Base-by-base conservation (phyloP, 2,888 invertebrate species). In the Ochropleura plecta region DNA sequence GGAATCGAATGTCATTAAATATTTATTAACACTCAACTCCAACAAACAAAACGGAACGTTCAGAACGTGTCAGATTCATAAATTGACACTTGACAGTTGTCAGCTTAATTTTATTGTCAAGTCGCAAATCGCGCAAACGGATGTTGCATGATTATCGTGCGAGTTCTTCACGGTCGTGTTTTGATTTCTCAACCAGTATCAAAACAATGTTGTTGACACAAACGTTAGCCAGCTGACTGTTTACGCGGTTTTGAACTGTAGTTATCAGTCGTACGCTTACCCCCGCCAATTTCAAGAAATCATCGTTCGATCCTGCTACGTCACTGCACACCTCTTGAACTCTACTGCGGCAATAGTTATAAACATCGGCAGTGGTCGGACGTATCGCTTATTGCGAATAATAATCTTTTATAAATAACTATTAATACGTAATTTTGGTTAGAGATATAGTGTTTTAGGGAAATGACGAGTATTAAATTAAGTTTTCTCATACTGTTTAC, bases 401-500 rank as follows among this genome's bases (percentile, higher is more conserved):
- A 71, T n/a, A 82, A 49, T 12, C 40, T 68, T 68, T 65, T 42
- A 65, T 46, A 62, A 51, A 68, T 64, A 65, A 69, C 51, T 76
- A 68, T 76, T 78, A 42, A 76, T 73, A 76, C 73, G 42, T 59
- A 67, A 65, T 78, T 65, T 0, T 78, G 40, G 70, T 51, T 66
- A 57, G 14, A 30, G n/a, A 57, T 46, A 48, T 42, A 76, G 69
- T 76, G 70, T 73, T 82, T 70, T 72, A 81, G 53, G 81, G 92
- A 90, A 90, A 95, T 94, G 94, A 88, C 88, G 76, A 82, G 89
- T 89, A 70, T 84, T 79, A 93, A 92, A 90, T 80, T 90, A 81
- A 88, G 83, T 88, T 91, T 93, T 83, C 83, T 90, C 55, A 82
- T 92, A 83, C 73, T 94, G 83, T 90, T 93, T 86, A 88, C 91